Conservation (phyloP, 2,113 vertebrate species). For the Passer montanus region DNA sequence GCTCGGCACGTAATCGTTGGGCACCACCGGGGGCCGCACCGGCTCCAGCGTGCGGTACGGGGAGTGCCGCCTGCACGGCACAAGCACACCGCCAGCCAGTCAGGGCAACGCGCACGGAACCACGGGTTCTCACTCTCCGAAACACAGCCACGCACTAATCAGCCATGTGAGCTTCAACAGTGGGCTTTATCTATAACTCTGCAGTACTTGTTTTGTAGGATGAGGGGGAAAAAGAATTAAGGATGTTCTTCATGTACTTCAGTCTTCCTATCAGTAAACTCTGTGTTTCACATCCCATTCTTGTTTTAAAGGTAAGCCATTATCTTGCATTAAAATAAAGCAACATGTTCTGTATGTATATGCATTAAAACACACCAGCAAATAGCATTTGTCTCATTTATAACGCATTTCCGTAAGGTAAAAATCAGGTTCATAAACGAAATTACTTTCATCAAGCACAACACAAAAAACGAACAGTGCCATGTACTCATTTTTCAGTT, state of each 20-base stretch:
- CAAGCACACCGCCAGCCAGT: slow-evolving; percentile 49
- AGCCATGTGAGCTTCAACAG: not conserved
- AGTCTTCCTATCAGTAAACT: not conserved
- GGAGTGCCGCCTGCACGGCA: slow-evolving; percentile 93
- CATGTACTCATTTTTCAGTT: not conserved
- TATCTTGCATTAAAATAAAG: not conserved
- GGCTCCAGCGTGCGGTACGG: slow-evolving; percentile 98
- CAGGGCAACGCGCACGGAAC: not conserved
- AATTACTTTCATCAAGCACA: not conserved
- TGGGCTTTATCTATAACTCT: accelerated
- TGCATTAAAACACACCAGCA: not conserved
- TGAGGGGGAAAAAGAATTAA: not conserved
- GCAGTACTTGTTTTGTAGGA: not conserved
- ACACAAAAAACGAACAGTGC: not conserved
- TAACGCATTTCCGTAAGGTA: not conserved
- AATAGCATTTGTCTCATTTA: not conserved
- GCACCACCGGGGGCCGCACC: slow-evolving; percentile 97
- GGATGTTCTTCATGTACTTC: not conserved
- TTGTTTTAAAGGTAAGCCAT: not conserved
- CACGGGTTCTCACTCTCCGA: not conserved
- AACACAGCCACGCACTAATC: not conserved
- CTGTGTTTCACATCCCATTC: not conserved
- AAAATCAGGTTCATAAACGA: not conserved
- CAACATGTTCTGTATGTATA: not conserved
- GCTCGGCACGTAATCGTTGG: slow-evolving; percentile 99